phyloP scores from a whole-genome alignment of 2,888 invertebrate species.

The Julus scandinavius region DNA sequence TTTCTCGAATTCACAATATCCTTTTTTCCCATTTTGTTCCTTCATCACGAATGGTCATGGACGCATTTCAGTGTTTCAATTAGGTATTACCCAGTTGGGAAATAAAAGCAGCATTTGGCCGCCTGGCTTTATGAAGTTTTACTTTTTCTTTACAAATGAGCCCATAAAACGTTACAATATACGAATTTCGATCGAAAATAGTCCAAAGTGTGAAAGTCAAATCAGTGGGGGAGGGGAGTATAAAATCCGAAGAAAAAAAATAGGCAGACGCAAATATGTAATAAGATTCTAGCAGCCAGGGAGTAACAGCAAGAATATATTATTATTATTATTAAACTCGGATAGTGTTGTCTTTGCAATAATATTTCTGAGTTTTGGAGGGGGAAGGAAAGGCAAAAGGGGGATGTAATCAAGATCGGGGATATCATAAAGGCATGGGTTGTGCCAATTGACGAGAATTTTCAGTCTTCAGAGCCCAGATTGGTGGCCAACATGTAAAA shows the following conservation, averaged over 20 bases:
- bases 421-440: background rate
- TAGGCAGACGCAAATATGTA: background rate
- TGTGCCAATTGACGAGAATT: background rate
- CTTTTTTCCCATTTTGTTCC: background rate
- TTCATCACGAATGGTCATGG: background rate
- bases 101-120: background rate
- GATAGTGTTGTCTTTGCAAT: background rate
- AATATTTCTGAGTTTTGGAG: background rate
- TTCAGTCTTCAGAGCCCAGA: background rate
- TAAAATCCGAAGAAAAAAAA: background rate
- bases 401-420: background rate
- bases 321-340: slow-evolving; percentile 1
- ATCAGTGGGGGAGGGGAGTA: background rate
- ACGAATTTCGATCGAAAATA: background rate
- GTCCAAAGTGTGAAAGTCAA: slow-evolving; percentile 1
- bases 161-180: slow-evolving; percentile 1
- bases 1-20: background rate
- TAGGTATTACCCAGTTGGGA: background rate
- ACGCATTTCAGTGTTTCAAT: background rate
- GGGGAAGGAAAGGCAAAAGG: background rate
- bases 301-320: background rate
- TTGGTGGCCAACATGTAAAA: background rate
- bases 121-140: background rate
- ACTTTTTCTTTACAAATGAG: slow-evolving; percentile 1
- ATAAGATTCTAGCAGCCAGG: slow-evolving; percentile 1